A percentile compares a stretch with the other conserved stretches of the same genome.
Conservation (phyloP, 2,797 vertebrate genomes). For the Meda fulgida region DNA sequence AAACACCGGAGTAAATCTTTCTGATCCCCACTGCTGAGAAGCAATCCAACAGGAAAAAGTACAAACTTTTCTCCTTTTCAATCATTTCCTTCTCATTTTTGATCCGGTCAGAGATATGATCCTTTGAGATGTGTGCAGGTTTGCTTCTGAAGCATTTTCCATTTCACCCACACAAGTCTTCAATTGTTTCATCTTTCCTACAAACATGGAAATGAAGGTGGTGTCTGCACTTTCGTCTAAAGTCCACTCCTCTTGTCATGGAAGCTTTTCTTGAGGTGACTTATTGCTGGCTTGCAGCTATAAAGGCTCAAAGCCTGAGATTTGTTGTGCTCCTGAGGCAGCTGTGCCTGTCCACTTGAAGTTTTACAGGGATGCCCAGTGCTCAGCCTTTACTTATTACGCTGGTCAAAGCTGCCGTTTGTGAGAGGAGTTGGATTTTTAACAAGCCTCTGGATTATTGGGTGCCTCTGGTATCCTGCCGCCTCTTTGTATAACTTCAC, state of each 20-base stretch:
- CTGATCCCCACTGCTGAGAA: constrained; percentile 22
- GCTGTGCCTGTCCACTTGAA: constrained; percentile 3
- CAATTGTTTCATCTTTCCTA: neutral
- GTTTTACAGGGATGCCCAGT: constrained; percentile 30
- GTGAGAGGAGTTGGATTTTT: constrained; percentile 20
- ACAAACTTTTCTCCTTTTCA: constrained; percentile 18
- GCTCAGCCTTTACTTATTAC: constrained; percentile 16
- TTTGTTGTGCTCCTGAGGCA: constrained; percentile 30
- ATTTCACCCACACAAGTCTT: constrained; percentile 12
- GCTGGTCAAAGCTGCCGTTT: neutral
- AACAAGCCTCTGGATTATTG: constrained; percentile 32
- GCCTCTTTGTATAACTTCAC: neutral
- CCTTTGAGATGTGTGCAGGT: constrained; percentile 27
- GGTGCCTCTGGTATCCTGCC: neutral
- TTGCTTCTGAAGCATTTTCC: constrained; percentile 14
- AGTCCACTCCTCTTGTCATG: constrained; percentile 4
- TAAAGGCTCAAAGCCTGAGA: constrained; percentile 33
- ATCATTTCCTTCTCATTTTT: neutral
- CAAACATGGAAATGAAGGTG: constrained; percentile 54
- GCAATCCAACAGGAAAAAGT: constrained; percentile 3
- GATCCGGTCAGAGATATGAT: constrained; percentile 18
- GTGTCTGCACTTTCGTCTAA: constrained; percentile 9
- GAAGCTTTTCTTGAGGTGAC: constrained; percentile 3
- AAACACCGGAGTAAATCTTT: constrained; percentile 9
- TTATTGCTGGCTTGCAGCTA: constrained; percentile 7